Base-by-base conservation (phyloP, 2,113 vertebrate species). In the Rhabdornis inornatus region DNA sequence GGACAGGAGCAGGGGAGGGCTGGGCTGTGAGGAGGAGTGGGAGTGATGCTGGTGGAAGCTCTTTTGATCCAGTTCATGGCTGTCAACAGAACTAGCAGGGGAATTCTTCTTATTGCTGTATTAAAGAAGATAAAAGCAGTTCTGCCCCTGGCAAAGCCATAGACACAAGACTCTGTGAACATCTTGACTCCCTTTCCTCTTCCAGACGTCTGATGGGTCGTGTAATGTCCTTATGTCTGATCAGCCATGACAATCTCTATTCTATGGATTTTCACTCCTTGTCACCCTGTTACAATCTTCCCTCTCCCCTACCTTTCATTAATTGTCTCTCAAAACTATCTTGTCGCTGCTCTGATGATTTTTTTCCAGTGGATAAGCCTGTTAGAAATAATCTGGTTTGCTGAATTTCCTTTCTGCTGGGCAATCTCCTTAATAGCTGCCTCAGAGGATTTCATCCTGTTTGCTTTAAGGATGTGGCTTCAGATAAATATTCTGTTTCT, bases 371-470 rank as follows among this genome's bases (percentile, higher is more conserved):
- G 87, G 94, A 74, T 97, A 93, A 96, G 95, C 95, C 92, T 92
- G 95, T 97, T 97, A 96, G 52, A 89, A 90, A 78, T 96, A 96
- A 97, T 97, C 96, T 96, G 84, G 93, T 97, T 97, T 97, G 92
- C 93, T 92, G 91, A 94, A 97, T 97, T 96, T 94, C 91, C 92
- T 96, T 88, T 96, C 85, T 7, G 6, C 89, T 71, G 65, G 86
- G 70, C 90, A 81, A 91, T 97, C 88, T 88, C 66, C 57, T 85
- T 96, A 97, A 57, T 47, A 89, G 53, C 47, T 4, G 24, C 92
- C 89, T 76, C 15, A 1, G 63, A 72, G 86, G 66, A 92, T 92
- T 94, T 94, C 71, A 47, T 77, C 27, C 16, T 94, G 71, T 87
- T 95, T 83, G 64, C 47, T 89, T 55, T 83, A 72, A 72, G 94